Conservation (phyloP, 2,113 vertebrate genomes). For the Ceyx melanurus region DNA sequence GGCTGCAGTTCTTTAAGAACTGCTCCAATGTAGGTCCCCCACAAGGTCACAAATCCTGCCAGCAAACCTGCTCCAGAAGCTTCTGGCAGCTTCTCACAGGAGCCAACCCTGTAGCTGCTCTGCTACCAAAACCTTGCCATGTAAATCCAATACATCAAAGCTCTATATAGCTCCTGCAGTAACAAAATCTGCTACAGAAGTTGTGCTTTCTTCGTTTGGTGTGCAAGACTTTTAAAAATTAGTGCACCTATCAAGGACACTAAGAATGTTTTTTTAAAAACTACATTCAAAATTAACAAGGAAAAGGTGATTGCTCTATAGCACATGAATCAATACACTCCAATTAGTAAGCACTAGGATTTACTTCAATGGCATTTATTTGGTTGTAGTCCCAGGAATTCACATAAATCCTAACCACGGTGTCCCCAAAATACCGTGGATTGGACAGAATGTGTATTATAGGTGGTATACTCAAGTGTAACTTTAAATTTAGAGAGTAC, state of each 20-base stretch:
- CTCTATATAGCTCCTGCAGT: not conserved
- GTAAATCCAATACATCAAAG: not conserved
- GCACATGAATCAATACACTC: not conserved
- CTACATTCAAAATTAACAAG: too few species aligned
- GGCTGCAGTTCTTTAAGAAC: not conserved
- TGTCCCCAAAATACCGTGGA: not conserved
- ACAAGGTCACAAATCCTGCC: not conserved
- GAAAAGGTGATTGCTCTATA: not conserved
- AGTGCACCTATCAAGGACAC: not conserved
- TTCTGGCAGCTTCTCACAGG: too few species aligned
- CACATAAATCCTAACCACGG: not conserved
- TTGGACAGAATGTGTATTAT: not conserved
- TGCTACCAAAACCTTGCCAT: not conserved
- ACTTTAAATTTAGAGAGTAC: not conserved
- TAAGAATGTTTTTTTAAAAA: not conserved
- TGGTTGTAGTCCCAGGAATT: not conserved
- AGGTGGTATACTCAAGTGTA: not conserved
- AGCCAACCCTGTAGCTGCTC: not conserved
- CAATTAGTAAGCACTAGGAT: not conserved
- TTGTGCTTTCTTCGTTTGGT: accelerated
- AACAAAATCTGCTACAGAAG: not conserved
- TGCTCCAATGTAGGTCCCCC: not conserved
- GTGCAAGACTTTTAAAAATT: not conserved
- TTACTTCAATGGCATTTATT: not conserved
- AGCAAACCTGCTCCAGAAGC: not conserved